These are phyloP conservation scores for Oncorhynchus nerka DNA, from an alignment of 2,113 vertebrate species.

Conservation along the genomic window DNA sequence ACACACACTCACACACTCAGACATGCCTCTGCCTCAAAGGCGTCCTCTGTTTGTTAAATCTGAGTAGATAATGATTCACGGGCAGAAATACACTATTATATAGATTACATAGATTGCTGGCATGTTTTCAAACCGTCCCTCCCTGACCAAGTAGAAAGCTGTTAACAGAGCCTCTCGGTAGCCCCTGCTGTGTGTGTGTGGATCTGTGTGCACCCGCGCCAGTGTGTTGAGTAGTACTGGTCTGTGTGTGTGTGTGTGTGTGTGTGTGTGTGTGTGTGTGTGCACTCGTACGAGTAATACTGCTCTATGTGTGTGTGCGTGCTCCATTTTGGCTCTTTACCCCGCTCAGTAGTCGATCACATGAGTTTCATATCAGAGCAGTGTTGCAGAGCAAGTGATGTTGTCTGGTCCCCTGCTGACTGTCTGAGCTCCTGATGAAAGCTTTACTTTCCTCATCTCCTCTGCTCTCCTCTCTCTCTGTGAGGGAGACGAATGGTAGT, in stretches of 20 bases:
- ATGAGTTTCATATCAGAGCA: slow-evolving; percentile 24
- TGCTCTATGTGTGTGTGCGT: not conserved
- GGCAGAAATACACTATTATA: slow-evolving; percentile 46
- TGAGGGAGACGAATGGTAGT: slow-evolving; percentile 4
- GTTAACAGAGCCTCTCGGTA: not conserved
- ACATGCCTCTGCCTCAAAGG: not conserved
- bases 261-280: slow-evolving; percentile 8
- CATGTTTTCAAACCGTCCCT: slow-evolving; percentile 25
- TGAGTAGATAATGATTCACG: slow-evolving; percentile 42
- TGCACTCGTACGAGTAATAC: slow-evolving; percentile 5
- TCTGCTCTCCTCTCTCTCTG: slow-evolving; percentile 3
- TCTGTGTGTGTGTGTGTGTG: not conserved
- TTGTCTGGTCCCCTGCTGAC: slow-evolving; percentile 16
- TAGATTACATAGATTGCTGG: slow-evolving; percentile 32
- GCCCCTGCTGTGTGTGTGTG: not conserved
- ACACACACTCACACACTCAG: not conserved
- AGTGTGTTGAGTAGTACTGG: too few species aligned
- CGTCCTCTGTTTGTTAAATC: slow-evolving; percentile 46
- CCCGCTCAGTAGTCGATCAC: not conserved
- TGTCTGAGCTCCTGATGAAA: slow-evolving; percentile 26
- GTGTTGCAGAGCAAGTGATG: slow-evolving; percentile 5
- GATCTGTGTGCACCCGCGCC: too few species aligned
- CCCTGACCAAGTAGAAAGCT: slow-evolving; percentile 3
- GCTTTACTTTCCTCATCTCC: not conserved
- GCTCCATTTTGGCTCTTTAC: not conserved